Evolutionary conservation across 2,113 vertebrate genomes (phyloP), one percentile per base, ranked within the genome.

Genomic region (Tychaedon coryphoeus): DNA sequence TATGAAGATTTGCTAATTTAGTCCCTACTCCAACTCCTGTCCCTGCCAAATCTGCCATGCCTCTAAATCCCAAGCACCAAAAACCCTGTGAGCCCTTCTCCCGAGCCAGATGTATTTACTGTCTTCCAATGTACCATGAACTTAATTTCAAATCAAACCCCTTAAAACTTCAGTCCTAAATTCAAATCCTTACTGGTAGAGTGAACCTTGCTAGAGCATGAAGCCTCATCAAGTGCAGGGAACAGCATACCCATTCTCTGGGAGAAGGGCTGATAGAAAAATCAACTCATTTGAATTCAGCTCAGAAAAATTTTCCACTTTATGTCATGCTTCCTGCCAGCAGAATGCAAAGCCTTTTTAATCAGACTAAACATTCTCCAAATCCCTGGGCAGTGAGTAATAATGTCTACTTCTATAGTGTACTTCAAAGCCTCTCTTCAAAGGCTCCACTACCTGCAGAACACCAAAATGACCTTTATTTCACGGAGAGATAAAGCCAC

Each of bases 281-380:
- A 95, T 66, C 77, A 65, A 65, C 77, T 92, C 84, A 90, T 96
- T 95, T 95, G 84, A 90, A 95, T 94, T 97, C 95, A 93, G 87
- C 91, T 92, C 94, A 89, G 89, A 90, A 93, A 76, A 91, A 79
- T 87, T 94, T 90, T 91, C 77, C 77, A 90, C 85, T 95, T 94
- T 72, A 73, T 95, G 60, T 86, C 72, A 84, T 78, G 81, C 85
- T 95, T 93, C 73, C 91, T 88, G 92, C 95, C 93, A 87, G 93
- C 80, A 82, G 87, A 96, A 96, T 72, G 93, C 94, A 93, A 88
- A 92, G 92, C 67, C 90, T 85, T 91, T 90, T 97, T 95, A 91
- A 95, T 91, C 92, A 91, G 74, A 87, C 84, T 92, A 95, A 97
- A 90, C 90, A 91, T 87, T 65, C 74, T 91, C 93, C 90, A 90